Conservation (phyloP, 2,113 vertebrate genomes). For the Triplophysa rosa region DNA sequence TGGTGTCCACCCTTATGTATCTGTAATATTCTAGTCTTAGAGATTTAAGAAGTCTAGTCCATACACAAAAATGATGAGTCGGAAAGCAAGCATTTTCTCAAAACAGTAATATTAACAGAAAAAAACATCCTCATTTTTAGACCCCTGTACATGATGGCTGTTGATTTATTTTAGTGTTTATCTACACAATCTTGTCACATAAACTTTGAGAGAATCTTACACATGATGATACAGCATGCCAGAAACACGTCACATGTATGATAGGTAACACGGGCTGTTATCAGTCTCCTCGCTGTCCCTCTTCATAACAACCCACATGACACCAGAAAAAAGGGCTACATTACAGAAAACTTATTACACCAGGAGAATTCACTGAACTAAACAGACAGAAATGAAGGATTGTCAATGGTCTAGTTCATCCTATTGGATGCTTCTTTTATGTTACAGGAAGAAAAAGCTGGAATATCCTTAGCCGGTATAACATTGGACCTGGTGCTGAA, state of each 20-base stretch:
- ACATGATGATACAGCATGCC: not conserved
- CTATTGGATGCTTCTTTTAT: conserved; percentile 20
- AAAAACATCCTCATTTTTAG: not conserved
- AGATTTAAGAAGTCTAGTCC: no score
- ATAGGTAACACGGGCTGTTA: conserved; percentile 22
- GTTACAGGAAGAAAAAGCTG: conserved; percentile 27
- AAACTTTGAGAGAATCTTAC: not conserved
- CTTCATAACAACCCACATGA: not conserved
- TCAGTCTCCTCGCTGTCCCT: not conserved
- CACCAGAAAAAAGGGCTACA: conserved; percentile 11
- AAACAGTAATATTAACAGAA: no score
- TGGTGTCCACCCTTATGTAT: no score
- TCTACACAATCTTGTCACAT: not conserved
- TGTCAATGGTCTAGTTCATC: conserved; percentile 1
- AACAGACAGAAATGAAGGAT: conserved; percentile 22
- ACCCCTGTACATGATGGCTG: not conserved
- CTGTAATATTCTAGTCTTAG: no score
- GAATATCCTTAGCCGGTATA: conserved; percentile 8
- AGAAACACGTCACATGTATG: conserved; percentile 30
- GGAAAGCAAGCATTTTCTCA: no score
- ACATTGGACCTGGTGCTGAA: conserved; percentile 10
- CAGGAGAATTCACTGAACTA: conserved; percentile 4
- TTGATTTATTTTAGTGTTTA: conserved; percentile 6
- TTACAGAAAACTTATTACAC: conserved; percentile 39
- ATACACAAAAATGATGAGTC: no score